Evolutionary conservation across 2,113 vertebrate species (phyloP).

Genomic region (Rostratula benghalensis): DNA sequence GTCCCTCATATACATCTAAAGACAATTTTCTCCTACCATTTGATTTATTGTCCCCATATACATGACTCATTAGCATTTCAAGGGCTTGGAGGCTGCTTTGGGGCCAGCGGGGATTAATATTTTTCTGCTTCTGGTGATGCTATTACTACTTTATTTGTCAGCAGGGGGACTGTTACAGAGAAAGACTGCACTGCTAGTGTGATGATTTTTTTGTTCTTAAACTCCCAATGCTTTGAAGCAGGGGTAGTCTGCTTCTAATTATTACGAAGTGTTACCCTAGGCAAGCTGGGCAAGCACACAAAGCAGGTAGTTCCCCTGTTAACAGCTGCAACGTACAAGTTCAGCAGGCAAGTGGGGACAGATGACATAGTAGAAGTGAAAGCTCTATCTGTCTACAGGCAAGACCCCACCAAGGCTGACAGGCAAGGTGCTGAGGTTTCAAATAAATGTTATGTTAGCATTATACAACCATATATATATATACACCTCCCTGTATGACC

Average conservation of each 20-base stretch:
- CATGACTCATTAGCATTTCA: not conserved
- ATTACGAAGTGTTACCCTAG: not conserved
- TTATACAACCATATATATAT: no score
- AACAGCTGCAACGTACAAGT: not conserved
- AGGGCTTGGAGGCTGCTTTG: not conserved
- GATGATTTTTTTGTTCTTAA: not conserved
- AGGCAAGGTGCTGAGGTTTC: not conserved
- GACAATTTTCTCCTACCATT: not conserved
- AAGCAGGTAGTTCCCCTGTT: not conserved
- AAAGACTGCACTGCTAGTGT: not conserved
- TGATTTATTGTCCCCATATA: not conserved
- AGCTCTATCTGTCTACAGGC: not conserved
- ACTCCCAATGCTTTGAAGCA: not conserved
- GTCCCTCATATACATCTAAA: not conserved
- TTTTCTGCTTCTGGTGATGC: not conserved
- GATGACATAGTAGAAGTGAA: not conserved
- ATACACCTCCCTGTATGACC: not conserved
- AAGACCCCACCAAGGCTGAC: not conserved
- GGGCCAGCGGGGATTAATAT: no score
- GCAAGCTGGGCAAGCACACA: accelerated
- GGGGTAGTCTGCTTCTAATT: not conserved
- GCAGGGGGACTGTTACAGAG: not conserved
- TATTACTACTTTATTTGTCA: not conserved
- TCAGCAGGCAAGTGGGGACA: not conserved
- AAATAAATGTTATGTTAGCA: not conserved